phyloP scores from a whole-genome alignment of 2,113 vertebrate species.

The Poecile atricapillus region DNA sequence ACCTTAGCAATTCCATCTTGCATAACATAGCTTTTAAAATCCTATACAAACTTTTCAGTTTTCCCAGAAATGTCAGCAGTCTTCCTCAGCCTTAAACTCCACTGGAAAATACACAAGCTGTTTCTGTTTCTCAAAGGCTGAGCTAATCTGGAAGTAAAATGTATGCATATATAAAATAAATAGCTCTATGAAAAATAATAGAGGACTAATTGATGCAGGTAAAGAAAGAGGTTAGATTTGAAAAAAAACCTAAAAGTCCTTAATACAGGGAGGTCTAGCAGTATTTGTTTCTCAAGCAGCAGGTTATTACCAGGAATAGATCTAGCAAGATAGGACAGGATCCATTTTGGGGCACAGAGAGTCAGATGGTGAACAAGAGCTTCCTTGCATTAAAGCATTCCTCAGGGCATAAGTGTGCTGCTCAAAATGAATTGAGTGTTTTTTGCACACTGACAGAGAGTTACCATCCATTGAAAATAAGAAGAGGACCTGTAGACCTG shows the following conservation, averaged over 20 bases:
- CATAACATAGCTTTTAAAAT: constrained; percentile 18
- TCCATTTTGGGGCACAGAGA: neutral
- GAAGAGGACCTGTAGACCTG: neutral
- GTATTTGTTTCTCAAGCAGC: neutral
- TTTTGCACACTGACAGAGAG: neutral
- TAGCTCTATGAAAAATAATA: neutral
- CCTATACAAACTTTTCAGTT: neutral
- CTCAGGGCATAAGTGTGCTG: neutral
- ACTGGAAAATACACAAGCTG: neutral
- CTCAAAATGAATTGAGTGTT: neutral
- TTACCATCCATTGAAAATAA: neutral
- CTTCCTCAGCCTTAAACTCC: neutral
- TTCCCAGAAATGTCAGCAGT: constrained; percentile 24
- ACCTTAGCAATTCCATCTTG: constrained; percentile 1
- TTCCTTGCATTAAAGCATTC: neutral
- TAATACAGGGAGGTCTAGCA: neutral
- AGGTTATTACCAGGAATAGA: neutral
- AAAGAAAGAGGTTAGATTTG: neutral
- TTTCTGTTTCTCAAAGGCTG: neutral
- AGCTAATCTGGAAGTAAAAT: constrained; percentile 29
- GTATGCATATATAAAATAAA: neutral
- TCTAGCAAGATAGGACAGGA: neutral
- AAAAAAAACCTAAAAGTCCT: neutral
- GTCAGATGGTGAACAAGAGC: neutral
- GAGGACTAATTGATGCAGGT: neutral